These are phyloP conservation scores for Danionella dracula DNA, from an alignment of 2,797 vertebrate species.

Conservation along the genomic window DNA sequence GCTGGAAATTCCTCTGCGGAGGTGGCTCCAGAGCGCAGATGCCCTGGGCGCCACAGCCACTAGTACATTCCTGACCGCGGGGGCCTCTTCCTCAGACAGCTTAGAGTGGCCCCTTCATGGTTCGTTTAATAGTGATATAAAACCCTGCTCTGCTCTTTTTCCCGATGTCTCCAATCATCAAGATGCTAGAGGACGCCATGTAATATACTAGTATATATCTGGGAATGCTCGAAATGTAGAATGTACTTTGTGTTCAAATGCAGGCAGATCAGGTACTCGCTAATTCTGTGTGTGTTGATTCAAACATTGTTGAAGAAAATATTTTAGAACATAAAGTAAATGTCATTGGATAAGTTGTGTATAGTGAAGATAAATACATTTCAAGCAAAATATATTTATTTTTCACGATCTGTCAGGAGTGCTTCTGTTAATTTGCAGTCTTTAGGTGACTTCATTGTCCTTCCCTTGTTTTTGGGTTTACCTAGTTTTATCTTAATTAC, in stretches of 20 bases:
- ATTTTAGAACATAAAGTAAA: too few relatives aligned
- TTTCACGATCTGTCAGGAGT: too few relatives aligned
- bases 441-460: too few relatives aligned
- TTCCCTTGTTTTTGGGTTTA: too few relatives aligned
- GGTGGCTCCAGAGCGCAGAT: constrained; percentile 6
- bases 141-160: constrained; percentile 18
- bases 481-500: too few relatives aligned
- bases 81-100: constrained; percentile 32
- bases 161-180: neutral
- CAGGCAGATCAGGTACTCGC: constrained; percentile 1
- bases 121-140: constrained; percentile 40
- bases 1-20: constrained; percentile 73
- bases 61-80: constrained; percentile 24
- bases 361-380: too few relatives aligned
- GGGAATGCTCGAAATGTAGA: too few relatives aligned
- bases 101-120: constrained; percentile 36
- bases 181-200: neutral
- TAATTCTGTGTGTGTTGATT: constrained; percentile 14
- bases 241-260: neutral
- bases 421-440: too few relatives aligned
- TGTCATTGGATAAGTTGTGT: too few relatives aligned
- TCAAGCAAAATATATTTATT: too few relatives aligned
- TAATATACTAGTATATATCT: neutral
- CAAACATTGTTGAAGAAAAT: constrained; percentile 22
- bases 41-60: constrained; percentile 9